Base-by-base conservation (phyloP, 2,888 invertebrate genomes). In the Aradus depressus region DNA sequence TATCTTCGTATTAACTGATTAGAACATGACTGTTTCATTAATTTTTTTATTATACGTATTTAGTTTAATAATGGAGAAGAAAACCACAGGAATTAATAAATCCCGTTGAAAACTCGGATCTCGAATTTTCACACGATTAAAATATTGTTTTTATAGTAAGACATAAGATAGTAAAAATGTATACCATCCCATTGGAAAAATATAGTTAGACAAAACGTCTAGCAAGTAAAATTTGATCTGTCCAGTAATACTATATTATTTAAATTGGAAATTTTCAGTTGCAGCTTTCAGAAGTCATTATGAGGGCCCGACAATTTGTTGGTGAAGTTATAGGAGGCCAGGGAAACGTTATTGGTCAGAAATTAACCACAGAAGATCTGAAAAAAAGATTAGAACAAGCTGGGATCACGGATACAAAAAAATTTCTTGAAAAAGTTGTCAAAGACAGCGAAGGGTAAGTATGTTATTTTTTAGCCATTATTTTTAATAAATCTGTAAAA, bases 201-300 rank as follows among this genome's bases (percentile, higher is more conserved):
- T 42, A 23, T 42, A n/a, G n/a, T n/a, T n/a, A n/a, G n/a, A n/a
- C n/a, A n/a, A n/a, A n/a, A 37, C 14, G 8, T 12, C 14, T 37
- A 12, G 6, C 16, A 16, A 16, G 12, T 37, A 16, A 12, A 37
- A 37, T 12, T 37, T 12, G 8, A 14, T n/a, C n/a, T n/a, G n/a
- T n/a, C n/a, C 8, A 37, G 6, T 12, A 37, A 8, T 12, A 12
- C 12, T 21, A 21, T n/a, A 26, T 51, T 31, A 23, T 53, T 35
- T 44, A 5, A n/a, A n/a, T n/a, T n/a, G n/a, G 52, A 52, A 54
- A 59, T 62, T 68, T 72, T 42, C 71, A 96, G 95, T 77, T 97
- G 59, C 95, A 96, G 78, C 72, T 96, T 59, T 96, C 95, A 5
- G 96, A 97, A 72, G 96, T 96, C 62, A 91, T 98, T 62, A 91